Percentiles rank a stretch among this genome's conserved stretches.
Evolutionary conservation across 35 echinoderm and acorn worm genomes (phyloP).

Genomic region (Hemicentrotus pulcherrimus): DNA sequence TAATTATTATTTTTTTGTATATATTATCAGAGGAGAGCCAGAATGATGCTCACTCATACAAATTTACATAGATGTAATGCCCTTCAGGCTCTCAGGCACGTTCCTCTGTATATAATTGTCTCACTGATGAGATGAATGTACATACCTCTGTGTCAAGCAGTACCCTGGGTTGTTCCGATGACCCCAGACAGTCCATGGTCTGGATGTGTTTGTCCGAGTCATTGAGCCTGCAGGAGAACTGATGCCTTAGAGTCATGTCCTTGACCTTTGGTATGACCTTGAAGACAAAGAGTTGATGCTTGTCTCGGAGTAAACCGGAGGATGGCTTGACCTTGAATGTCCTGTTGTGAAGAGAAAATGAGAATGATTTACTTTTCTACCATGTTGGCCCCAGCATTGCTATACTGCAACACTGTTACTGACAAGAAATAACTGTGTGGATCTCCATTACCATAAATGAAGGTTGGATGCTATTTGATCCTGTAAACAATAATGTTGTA

Average conservation of each 20-base stretch:
- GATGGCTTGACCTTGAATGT: conserved; percentile 84
- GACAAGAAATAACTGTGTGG: neutral
- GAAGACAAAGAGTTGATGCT: conserved; percentile 85
- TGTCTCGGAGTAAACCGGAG: conserved; percentile 59
- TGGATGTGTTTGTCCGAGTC: conserved; percentile 72
- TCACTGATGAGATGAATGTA: neutral
- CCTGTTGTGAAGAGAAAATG: conserved; percentile 40
- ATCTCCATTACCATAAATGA: neutral
- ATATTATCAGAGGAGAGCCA: too few species aligned
- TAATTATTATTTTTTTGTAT: too few species aligned
- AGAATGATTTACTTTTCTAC: neutral
- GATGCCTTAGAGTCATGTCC: conserved; percentile 65
- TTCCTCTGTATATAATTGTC: too few species aligned
- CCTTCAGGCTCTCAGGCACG: too few species aligned
- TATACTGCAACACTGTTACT: neutral
- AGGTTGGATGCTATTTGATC: neutral
- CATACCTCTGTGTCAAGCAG: conserved; percentile 87
- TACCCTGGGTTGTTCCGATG: conserved; percentile 81
- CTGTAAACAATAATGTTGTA: neutral
- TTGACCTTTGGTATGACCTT: conserved; percentile 73
- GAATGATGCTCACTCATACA: too few species aligned
- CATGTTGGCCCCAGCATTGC: neutral
- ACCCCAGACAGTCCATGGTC: conserved; percentile 66
- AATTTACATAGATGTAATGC: too few species aligned
- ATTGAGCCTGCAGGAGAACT: conserved; percentile 73